Conservation (phyloP, 2,888 invertebrate genomes). For the Pharmacophagus antenor region DNA sequence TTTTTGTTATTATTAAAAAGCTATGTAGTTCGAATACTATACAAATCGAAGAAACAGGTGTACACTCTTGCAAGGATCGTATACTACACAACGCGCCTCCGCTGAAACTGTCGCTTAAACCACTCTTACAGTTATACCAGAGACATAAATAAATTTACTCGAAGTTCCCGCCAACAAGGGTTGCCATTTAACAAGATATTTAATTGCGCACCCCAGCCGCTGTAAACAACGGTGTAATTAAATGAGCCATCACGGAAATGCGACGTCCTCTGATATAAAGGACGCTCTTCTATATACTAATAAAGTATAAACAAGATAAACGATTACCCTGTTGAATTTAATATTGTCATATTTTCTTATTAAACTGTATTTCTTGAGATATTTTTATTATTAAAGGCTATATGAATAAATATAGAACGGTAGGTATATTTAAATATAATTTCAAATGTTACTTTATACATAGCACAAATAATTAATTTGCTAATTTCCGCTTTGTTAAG, state of each 20-base stretch:
- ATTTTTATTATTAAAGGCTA: too few relatives aligned
- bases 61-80: background rate
- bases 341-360: too few relatives aligned
- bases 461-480: too few relatives aligned
- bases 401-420: too few relatives aligned
- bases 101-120: background rate
- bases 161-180: slow-evolving; percentile 9
- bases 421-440: too few relatives aligned
- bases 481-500: too few relatives aligned
- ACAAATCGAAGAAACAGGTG: background rate
- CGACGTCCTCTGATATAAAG: slow-evolving; percentile 21
- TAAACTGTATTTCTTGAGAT: too few relatives aligned
- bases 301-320: background rate
- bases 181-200: slow-evolving; percentile 23
- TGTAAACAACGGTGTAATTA: slow-evolving; percentile 27
- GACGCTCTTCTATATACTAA: background rate
- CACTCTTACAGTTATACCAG: background rate
- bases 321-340: background rate
- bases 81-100: background rate
- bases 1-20: background rate
- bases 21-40: too few relatives aligned
- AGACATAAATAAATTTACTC: slow-evolving; percentile 20
- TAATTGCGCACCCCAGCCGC: slow-evolving; percentile 26
- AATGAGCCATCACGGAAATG: slow-evolving; percentile 26
- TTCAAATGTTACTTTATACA: too few relatives aligned